Conservation (phyloP, 1,140 invertebrate genomes). For the Eriocheir sinensis region DNA sequence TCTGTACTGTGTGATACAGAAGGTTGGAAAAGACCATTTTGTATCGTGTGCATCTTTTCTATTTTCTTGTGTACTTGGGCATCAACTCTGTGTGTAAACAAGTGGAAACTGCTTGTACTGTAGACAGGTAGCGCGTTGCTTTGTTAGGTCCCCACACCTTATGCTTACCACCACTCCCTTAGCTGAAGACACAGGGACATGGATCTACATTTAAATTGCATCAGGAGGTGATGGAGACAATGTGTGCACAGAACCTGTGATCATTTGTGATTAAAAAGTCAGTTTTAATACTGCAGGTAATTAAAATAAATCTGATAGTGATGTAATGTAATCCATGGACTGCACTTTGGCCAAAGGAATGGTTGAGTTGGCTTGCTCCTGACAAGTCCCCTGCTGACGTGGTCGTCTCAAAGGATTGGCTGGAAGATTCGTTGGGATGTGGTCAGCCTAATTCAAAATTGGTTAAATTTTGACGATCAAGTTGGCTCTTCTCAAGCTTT, state of each 20-base stretch:
- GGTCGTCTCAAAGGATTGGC: constrained; percentile 43
- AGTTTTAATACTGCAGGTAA: neutral
- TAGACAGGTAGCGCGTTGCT: constrained; percentile 75
- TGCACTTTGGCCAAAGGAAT: constrained; percentile 43
- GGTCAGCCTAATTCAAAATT: neutral
- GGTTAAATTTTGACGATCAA: constrained; percentile 5
- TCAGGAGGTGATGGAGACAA: neutral
- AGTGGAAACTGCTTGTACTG: constrained; percentile 68
- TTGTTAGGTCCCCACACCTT: constrained; percentile 59
- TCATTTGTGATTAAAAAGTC: neutral
- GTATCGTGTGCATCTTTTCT: constrained; percentile 43
- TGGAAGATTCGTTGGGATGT: constrained; percentile 13
- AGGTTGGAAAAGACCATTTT: constrained; percentile 24
- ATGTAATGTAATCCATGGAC: constrained; percentile 30
- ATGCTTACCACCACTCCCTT: constrained; percentile 53
- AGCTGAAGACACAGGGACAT: constrained; percentile 50
- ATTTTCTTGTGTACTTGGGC: constrained; percentile 44
- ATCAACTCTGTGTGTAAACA: constrained; percentile 55
- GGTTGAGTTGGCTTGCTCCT: constrained; percentile 65
- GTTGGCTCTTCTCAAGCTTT: constrained; percentile 57
- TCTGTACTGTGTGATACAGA: constrained; percentile 45
- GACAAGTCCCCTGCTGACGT: constrained; percentile 55
- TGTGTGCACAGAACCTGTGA: neutral
- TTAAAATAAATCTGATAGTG: neutral
- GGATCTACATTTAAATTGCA: neutral